A percentile compares a stretch with the other conserved stretches of the same genome.
These are phyloP conservation scores for Campoplex capitator DNA, from an alignment of 2,888 invertebrate species.

Conservation along the genomic window DNA sequence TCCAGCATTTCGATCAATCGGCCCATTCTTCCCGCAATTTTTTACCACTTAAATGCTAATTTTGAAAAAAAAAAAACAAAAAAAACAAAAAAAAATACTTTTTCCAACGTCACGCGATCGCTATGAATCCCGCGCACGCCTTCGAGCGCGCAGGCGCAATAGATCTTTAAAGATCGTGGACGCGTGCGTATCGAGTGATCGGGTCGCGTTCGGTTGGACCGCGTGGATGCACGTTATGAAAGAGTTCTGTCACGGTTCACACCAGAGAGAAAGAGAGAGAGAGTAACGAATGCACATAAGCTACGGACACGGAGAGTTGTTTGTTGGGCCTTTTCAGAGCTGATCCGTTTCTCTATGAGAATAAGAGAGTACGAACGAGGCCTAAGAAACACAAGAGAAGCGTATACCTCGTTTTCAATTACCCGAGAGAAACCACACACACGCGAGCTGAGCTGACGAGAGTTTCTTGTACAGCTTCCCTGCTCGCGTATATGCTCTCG, in stretches of 20 bases:
- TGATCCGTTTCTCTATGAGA: conserved; percentile 37
- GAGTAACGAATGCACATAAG: conserved; percentile 18
- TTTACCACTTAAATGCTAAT: too few relatives aligned
- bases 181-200: conserved; percentile 10
- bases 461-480: conserved; percentile 74
- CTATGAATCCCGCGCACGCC: not conserved
- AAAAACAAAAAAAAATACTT: not conserved
- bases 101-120: not conserved
- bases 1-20: not conserved
- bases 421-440: conserved; percentile 78
- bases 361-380: not conserved
- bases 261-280: not conserved
- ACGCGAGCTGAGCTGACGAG: conserved; percentile 66
- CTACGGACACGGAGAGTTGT: conserved; percentile 27
- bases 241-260: conserved; percentile 23
- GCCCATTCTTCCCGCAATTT: too few relatives aligned
- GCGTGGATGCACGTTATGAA: not conserved
- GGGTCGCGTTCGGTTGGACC: not conserved
- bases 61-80: too few relatives aligned
- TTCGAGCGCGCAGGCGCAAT: conserved; percentile 25
- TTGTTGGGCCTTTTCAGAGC: conserved; percentile 24
- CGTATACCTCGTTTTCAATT: conserved; percentile 75
- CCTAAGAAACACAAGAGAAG: conserved; percentile 33
- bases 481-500: not conserved
- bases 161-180: conserved; percentile 26